phyloP scores from a whole-genome alignment of 1,140 invertebrate species.

The Drosophila oshimai region DNA sequence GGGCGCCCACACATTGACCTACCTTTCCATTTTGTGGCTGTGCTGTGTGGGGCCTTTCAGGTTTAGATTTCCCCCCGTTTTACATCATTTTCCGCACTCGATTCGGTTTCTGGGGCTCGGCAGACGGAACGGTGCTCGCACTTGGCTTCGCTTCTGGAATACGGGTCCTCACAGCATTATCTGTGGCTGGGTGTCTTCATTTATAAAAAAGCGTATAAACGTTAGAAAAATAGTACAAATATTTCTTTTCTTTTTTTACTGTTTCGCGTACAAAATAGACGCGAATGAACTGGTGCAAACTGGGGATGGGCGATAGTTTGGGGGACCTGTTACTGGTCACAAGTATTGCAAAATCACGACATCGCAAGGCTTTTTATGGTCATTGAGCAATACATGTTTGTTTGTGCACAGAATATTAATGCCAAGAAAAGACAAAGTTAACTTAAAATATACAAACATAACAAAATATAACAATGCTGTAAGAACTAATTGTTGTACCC shows the following conservation, averaged over 20 bases:
- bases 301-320: conserved; percentile 26
- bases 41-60: conserved; percentile 57
- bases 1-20: conserved; percentile 74
- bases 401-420: too few species aligned
- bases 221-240: conserved; percentile 75
- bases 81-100: conserved; percentile 57
- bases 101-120: conserved; percentile 38
- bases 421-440: too few species aligned
- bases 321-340: conserved; percentile 34
- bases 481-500: too few species aligned
- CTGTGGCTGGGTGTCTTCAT: conserved; percentile 60
- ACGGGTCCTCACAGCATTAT: conserved; percentile 62
- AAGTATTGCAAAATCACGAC: background rate
- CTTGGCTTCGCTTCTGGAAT: conserved; percentile 27
- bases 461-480: too few species aligned
- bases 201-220: conserved; percentile 67
- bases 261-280: conserved; percentile 71
- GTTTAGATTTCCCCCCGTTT: conserved; percentile 59
- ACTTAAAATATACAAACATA: too few species aligned
- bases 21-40: conserved; percentile 78
- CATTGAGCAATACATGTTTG: background rate
- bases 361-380: background rate
- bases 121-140: conserved; percentile 17
- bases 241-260: conserved; percentile 64
- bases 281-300: conserved; percentile 47